Evolutionary conservation across 2,888 invertebrate genomes (phyloP).

Genomic region (Dryadula phaetusa): DNA sequence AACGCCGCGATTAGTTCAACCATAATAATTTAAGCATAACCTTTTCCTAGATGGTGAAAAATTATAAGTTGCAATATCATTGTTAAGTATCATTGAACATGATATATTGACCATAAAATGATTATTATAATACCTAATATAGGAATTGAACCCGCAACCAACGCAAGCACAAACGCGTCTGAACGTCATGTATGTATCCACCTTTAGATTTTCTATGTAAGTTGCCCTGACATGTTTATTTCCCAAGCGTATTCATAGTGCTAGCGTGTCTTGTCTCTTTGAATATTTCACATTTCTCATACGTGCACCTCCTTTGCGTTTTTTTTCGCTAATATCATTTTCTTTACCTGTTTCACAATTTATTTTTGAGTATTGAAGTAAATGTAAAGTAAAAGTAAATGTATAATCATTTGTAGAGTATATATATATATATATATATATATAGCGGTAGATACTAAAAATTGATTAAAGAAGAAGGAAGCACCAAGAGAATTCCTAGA

Average conservation of each 20-base stretch:
- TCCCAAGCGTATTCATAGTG: slow-evolving; percentile 60
- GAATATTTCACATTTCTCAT: slow-evolving; percentile 51
- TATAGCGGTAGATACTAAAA: no score
- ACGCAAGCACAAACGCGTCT: neutral
- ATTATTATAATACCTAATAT: no score
- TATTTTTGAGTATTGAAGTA: neutral
- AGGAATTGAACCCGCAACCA: neutral
- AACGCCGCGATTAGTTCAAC: no score
- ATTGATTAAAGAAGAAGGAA: no score
- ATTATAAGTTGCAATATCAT: no score
- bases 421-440: no score
- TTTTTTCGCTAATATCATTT: slow-evolving; percentile 35
- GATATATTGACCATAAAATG: no score
- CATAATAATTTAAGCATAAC: no score
- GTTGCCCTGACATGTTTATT: slow-evolving; percentile 64
- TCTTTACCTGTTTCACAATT: neutral
- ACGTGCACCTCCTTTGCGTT: slow-evolving; percentile 36
- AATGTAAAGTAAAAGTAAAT: neutral
- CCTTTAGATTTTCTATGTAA: slow-evolving; percentile 48
- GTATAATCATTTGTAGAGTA: neutral
- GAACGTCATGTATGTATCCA: slow-evolving; percentile 44
- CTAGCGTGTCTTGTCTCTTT: slow-evolving; percentile 55
- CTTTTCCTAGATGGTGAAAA: no score
- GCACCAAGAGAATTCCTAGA: no score
- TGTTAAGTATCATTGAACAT: no score